A percentile compares a stretch with the other conserved stretches of the same genome.
These are phyloP conservation scores for Craniophora ligustri DNA, from an alignment of 2,888 invertebrate species.

Conservation along the genomic window DNA sequence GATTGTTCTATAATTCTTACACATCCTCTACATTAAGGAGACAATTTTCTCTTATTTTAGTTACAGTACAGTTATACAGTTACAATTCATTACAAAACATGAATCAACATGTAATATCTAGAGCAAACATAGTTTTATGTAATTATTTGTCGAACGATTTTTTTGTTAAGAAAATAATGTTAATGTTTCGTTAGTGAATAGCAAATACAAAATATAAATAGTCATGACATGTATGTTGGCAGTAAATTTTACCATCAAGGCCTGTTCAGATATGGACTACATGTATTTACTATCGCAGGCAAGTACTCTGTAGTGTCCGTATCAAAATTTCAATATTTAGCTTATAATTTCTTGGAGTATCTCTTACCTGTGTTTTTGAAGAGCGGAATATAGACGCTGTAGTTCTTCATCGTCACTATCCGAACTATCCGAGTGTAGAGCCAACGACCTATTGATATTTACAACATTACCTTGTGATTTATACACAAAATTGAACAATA, in stretches of 20 bases:
- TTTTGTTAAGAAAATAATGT: too few species aligned
- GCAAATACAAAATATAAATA: too few species aligned
- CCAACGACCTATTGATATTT: conserved; percentile 36
- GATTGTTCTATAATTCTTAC: neutral
- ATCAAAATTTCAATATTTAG: neutral
- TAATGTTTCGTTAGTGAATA: too few species aligned
- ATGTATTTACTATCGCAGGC: neutral
- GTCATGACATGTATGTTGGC: neutral
- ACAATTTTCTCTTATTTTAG: too few species aligned
- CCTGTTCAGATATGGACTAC: conserved; percentile 38
- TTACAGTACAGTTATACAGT: too few species aligned
- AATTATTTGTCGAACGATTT: too few species aligned
- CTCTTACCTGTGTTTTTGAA: conserved; percentile 28
- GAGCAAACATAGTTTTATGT: too few species aligned
- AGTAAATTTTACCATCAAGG: conserved; percentile 5
- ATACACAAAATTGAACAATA: neutral
- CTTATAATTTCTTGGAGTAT: too few species aligned
- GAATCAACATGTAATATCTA: too few species aligned
- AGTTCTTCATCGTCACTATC: conserved; percentile 38
- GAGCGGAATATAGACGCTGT: conserved; percentile 32
- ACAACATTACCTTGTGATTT: conserved; percentile 30
- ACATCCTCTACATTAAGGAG: neutral
- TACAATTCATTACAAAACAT: too few species aligned
- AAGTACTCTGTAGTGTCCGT: neutral
- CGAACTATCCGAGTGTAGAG: conserved; percentile 37